A percentile compares a stretch with the other conserved stretches of the same genome.
phyloP scores from a whole-genome alignment of 2,888 invertebrate species.

The Brachyptera risi region DNA sequence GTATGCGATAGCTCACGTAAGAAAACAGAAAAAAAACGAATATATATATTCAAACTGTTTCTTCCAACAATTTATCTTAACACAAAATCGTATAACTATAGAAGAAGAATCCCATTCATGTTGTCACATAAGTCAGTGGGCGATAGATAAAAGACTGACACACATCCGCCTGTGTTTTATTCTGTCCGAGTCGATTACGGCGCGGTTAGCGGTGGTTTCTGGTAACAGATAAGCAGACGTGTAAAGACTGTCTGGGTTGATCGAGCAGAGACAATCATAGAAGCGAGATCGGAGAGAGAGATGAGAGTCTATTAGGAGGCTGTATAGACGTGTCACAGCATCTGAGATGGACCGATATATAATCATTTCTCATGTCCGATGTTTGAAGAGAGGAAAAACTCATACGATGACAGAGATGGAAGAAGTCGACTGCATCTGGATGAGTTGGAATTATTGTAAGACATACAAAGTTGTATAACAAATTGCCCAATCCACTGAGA shows the following conservation, averaged over 20 bases:
- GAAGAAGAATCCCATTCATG: not conserved
- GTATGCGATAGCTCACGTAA: not conserved
- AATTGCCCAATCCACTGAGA: too few species aligned
- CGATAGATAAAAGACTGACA: not conserved
- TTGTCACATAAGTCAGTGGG: not conserved
- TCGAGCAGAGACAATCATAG: not conserved
- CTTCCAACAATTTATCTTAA: not conserved
- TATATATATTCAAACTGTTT: not conserved
- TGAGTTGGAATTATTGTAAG: too few species aligned
- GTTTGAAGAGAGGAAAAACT: not conserved
- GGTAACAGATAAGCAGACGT: not conserved
- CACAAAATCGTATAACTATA: not conserved
- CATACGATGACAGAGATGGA: too few species aligned
- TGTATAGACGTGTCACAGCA: not conserved
- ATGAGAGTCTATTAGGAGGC: not conserved
- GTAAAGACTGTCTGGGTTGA: not conserved
- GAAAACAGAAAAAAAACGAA: too few species aligned
- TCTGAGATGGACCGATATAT: not conserved
- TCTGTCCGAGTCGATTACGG: not conserved
- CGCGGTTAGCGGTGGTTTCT: not conserved
- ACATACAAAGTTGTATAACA: too few species aligned
- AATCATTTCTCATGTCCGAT: not conserved
- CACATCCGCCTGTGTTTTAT: not conserved
- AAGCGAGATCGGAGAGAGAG: not conserved
- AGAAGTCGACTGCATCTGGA: too few species aligned